These are phyloP conservation scores for Pocillopora grandis DNA, from an alignment of 92 coral and sea anemone species.

Conservation along the genomic window DNA sequence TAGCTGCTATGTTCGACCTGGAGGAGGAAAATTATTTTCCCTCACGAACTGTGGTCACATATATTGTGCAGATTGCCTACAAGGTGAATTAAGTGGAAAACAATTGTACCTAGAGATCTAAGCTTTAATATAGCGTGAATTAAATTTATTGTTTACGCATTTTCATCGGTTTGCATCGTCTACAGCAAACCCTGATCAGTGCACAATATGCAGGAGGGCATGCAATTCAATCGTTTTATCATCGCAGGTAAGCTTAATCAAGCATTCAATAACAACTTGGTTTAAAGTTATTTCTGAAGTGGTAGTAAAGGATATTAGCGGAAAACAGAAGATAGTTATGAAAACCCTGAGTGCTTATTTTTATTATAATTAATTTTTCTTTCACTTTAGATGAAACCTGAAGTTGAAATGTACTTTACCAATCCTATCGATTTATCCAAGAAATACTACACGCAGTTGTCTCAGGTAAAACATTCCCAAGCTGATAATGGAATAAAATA, in stretches of 20 bases:
- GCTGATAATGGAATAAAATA: too few relatives aligned
- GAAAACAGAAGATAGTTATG: too few relatives aligned
- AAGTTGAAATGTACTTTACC: constrained; percentile 89
- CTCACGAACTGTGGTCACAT: constrained; percentile 97
- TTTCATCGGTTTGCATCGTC: not conserved
- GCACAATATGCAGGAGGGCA: constrained; percentile 75
- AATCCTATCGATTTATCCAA: constrained; percentile 83
- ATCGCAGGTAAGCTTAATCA: constrained; percentile 17
- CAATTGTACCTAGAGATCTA: not conserved
- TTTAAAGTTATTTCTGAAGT: too few relatives aligned
- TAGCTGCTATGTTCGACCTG: constrained; percentile 84
- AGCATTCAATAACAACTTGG: not conserved
- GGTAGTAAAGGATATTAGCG: too few relatives aligned
- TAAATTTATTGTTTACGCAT: not conserved
- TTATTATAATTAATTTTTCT: not conserved
- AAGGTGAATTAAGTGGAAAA: constrained; percentile 57
- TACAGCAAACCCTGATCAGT: constrained; percentile 72
- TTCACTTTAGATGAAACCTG: constrained; percentile 86
- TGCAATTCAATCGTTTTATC: constrained; percentile 83
- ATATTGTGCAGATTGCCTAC: constrained; percentile 87
- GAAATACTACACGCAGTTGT: constrained; percentile 74
- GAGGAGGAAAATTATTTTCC: constrained; percentile 74
- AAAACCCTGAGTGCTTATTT: too few relatives aligned
- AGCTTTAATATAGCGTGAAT: not conserved
- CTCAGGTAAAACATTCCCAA: constrained; percentile 61